Evolutionary conservation across 2,797 vertebrate genomes (phyloP).

Genomic region (Mico argentatus): DNA sequence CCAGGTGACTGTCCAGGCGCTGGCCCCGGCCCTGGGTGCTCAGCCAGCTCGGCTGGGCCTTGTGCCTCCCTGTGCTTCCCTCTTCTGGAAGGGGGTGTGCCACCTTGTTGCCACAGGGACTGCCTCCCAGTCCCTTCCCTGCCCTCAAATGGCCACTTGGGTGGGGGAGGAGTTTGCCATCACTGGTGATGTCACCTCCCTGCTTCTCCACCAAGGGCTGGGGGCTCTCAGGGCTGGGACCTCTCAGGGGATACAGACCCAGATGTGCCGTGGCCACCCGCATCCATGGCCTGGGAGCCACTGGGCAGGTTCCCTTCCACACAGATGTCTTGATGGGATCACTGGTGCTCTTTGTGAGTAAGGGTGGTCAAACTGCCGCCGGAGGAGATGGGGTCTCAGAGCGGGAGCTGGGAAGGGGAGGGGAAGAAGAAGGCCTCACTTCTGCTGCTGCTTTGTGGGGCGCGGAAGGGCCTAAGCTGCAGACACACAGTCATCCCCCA

Average conservation of each 20-base stretch:
- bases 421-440: conserved; percentile 44
- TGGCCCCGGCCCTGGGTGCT: background rate
- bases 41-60: background rate
- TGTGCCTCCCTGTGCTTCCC: background rate
- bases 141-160: background rate
- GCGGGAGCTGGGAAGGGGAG: background rate
- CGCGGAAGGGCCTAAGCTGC: background rate
- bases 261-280: background rate
- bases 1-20: background rate
- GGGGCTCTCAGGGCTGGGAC: background rate
- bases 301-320: background rate
- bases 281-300: background rate
- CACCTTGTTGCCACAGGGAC: background rate
- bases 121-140: background rate
- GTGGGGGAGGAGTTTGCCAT: background rate
- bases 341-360: conserved; percentile 69
- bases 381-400: conserved; percentile 45
- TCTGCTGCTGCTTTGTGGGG: background rate
- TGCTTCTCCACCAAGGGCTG: background rate
- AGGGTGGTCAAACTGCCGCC: conserved; percentile 48
- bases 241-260: background rate
- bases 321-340: conserved; percentile 66
- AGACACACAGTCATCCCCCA: background rate
- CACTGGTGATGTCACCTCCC: background rate
- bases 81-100: background rate